These are phyloP conservation scores for Brachyptera putata DNA, from an alignment of 2,888 invertebrate genomes.

Conservation along the genomic window DNA sequence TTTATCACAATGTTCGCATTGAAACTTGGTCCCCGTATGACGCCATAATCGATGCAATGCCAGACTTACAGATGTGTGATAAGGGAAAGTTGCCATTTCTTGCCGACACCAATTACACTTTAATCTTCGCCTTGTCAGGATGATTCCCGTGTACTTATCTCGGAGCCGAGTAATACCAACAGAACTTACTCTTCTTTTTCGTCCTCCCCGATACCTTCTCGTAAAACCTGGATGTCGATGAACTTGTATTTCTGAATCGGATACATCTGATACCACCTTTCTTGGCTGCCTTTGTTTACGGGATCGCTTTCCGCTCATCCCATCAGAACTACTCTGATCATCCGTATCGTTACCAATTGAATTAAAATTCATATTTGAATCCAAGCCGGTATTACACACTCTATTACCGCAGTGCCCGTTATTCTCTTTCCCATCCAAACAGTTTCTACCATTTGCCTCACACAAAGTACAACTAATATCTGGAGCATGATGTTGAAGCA, in stretches of 20 bases:
- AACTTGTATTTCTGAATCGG: conserved; percentile 40
- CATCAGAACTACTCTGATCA: conserved; percentile 23
- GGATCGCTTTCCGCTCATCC: conserved; percentile 40
- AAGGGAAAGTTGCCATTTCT: conserved; percentile 44
- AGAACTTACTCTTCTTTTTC: background rate
- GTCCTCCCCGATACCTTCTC: too few species aligned
- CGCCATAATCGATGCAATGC: conserved; percentile 51
- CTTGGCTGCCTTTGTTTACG: conserved; percentile 52
- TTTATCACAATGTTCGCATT: conserved; percentile 49
- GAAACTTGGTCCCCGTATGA: conserved; percentile 45
- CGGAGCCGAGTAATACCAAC: conserved; percentile 39
- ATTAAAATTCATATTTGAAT: conserved; percentile 28
- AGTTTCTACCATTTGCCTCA: conserved; percentile 5
- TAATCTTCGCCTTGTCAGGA: conserved; percentile 42
- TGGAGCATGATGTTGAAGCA: conserved; percentile 37
- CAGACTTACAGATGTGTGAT: conserved; percentile 47
- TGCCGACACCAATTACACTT: conserved; percentile 44
- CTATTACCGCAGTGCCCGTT: conserved; percentile 22
- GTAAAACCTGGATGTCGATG: conserved; percentile 40
- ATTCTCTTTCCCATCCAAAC: conserved; percentile 15
- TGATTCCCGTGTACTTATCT: conserved; percentile 44
- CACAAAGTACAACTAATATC: conserved; percentile 16
- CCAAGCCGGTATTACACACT: conserved; percentile 13
- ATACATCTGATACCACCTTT: conserved; percentile 42
- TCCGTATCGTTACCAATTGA: background rate